phyloP scores from a whole-genome alignment of 2,797 vertebrate species.

The Melanotaenia maccullochi region DNA sequence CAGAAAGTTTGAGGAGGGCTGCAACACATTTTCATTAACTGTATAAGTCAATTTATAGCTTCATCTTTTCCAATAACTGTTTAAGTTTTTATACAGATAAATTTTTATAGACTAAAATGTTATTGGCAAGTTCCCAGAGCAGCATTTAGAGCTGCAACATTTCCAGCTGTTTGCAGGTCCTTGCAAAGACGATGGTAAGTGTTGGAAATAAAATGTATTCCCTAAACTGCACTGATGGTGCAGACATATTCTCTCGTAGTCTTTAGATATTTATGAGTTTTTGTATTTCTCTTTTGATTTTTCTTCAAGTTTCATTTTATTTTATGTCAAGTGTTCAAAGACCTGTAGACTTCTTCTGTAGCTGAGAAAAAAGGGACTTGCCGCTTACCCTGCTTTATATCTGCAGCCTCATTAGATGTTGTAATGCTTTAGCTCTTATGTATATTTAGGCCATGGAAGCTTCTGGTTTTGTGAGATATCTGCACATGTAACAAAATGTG shows the following conservation, averaged over 20 bases:
- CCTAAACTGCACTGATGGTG: background rate
- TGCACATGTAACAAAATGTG: constrained; percentile 5
- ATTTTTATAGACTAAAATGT: background rate
- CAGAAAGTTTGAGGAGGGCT: background rate
- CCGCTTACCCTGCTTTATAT: constrained; percentile 20
- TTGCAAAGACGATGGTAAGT: constrained; percentile 9
- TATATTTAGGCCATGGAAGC: background rate
- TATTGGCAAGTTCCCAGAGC: background rate
- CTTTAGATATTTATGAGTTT: constrained; percentile 17
- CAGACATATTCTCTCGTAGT: background rate
- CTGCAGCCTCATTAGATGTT: constrained; percentile 17
- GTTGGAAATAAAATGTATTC: constrained; percentile 2
- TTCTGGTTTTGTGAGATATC: constrained; percentile 7
- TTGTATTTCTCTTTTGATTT: background rate
- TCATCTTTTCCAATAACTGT: background rate
- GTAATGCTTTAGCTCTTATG: constrained; percentile 22
- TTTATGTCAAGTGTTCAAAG: constrained; percentile 25
- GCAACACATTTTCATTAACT: background rate
- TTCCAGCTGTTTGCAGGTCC: background rate
- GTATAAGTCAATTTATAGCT: background rate
- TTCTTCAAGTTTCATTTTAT: constrained; percentile 11
- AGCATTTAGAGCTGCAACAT: background rate
- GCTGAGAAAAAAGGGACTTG: constrained; percentile 1
- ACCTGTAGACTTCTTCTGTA: constrained; percentile 12
- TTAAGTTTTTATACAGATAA: background rate